Evolutionary conservation across 23 tunicate species (phyloP).

Genomic region (Botrylloides violaceus): DNA sequence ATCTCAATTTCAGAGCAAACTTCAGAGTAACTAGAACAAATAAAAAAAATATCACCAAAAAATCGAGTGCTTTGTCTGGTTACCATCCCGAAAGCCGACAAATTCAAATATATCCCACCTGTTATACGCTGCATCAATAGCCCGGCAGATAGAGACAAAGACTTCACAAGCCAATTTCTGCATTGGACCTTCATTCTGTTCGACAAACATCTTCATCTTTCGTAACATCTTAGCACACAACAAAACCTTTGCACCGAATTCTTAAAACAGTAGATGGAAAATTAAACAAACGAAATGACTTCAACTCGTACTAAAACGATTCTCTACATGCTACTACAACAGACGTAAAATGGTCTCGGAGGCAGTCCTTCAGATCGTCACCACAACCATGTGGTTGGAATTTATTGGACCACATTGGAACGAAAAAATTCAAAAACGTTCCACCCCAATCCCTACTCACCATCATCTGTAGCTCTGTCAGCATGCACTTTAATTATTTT

Average conservation of each 20-base stretch:
- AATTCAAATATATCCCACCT: too few species aligned
- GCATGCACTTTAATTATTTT: neutral
- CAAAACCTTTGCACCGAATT: conserved; percentile 17
- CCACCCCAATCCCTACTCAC: neutral
- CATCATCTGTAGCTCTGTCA: neutral
- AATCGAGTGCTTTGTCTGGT: too few species aligned
- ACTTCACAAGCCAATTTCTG: conserved; percentile 41
- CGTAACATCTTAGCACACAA: conserved; percentile 28
- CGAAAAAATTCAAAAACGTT: neutral
- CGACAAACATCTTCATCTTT: conserved; percentile 38
- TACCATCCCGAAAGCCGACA: too few species aligned
- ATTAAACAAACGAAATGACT: too few species aligned
- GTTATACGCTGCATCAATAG: conserved; percentile 1
- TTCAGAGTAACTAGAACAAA: conserved; percentile 16
- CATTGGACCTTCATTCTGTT: conserved; percentile 33
- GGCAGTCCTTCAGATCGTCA: too few species aligned
- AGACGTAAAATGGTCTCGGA: too few species aligned
- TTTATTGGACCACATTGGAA: too few species aligned
- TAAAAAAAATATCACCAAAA: too few species aligned
- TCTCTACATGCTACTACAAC: too few species aligned
- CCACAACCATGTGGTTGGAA: too few species aligned
- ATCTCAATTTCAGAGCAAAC: conserved; percentile 34
- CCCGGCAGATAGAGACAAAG: conserved; percentile 40
- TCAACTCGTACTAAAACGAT: too few species aligned
- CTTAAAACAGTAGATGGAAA: neutral